phyloP scores from a whole-genome alignment of 2,797 vertebrate species.

The Glossophaga mutica region DNA sequence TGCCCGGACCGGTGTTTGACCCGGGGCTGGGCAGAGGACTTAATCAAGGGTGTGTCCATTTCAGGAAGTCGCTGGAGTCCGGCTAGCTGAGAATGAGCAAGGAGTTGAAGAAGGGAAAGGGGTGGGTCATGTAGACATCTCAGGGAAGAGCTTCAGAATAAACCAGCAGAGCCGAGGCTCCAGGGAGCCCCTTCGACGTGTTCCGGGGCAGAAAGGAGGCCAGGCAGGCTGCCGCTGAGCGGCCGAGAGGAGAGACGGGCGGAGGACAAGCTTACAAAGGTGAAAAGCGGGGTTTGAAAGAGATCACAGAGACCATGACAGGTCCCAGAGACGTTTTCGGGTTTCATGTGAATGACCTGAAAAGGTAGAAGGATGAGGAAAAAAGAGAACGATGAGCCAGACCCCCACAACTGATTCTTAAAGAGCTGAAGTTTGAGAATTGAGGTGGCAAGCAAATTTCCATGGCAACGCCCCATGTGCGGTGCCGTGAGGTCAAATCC shows the following conservation, averaged over 20 bases:
- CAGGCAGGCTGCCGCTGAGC: not conserved
- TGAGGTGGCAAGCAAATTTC: not conserved
- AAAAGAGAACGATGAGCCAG: not conserved
- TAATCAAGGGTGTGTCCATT: not conserved
- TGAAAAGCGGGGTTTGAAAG: not conserved
- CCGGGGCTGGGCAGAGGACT: not conserved
- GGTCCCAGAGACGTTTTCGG: not conserved
- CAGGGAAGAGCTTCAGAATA: not conserved
- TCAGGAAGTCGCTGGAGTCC: not conserved
- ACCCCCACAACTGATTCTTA: not conserved
- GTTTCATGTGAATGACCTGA: not conserved
- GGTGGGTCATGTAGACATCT: not conserved
- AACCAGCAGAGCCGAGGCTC: not conserved
- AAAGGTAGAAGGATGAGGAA: not conserved
- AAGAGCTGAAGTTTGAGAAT: not conserved
- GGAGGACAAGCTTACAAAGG: not conserved
- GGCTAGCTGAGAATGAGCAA: not conserved
- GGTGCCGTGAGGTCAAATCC: not conserved
- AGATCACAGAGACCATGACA: rapidly evolving
- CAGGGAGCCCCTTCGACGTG: not conserved
- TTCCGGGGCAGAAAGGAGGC: not conserved
- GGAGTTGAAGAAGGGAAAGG: not conserved
- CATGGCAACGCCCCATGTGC: not conserved
- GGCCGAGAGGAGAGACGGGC: not conserved
- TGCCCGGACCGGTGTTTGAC: not conserved